Percentiles rank a stretch among this genome's conserved stretches.
Evolutionary conservation across 1,140 invertebrate species (phyloP).

Genomic region (Drosophila kurseongensis): DNA sequence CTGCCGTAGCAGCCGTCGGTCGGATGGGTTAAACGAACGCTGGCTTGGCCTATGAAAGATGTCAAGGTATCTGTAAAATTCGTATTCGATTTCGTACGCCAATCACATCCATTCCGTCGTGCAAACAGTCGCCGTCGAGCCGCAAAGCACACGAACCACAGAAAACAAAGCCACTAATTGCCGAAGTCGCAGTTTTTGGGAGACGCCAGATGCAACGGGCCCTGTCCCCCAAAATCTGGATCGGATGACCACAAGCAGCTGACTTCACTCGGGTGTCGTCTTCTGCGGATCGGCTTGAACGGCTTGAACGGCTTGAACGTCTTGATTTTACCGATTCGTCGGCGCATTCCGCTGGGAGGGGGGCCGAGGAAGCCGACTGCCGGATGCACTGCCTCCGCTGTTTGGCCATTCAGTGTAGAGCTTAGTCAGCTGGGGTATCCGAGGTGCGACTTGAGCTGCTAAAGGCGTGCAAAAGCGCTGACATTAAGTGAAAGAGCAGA

Average conservation of each 20-base stretch:
- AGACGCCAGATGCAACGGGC: background rate
- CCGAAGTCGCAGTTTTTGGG: constrained; percentile 1
- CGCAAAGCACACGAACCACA: constrained; percentile 4
- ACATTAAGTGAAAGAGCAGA: constrained; percentile 2
- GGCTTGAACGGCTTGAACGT: background rate
- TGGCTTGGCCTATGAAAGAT: constrained; percentile 75
- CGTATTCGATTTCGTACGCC: constrained; percentile 64
- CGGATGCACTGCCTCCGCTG: background rate
- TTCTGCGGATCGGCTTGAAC: background rate
- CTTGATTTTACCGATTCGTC: background rate
- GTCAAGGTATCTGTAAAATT: constrained; percentile 78
- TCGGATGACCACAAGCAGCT: background rate
- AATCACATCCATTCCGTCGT: constrained; percentile 49
- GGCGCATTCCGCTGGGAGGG: background rate
- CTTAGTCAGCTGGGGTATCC: background rate
- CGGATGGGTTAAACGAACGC: constrained; percentile 79
- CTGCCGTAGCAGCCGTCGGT: constrained; percentile 21
- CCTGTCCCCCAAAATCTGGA: background rate
- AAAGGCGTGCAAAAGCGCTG: constrained; percentile 6
- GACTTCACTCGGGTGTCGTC: constrained; percentile 21
- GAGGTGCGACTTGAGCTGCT: background rate
- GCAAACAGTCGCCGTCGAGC: background rate
- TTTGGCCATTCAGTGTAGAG: fast-evolving
- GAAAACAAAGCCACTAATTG: constrained; percentile 20
- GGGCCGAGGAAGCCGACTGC: background rate